phyloP scores from a whole-genome alignment of 2,113 vertebrate genomes.

The Helogale parvula region DNA sequence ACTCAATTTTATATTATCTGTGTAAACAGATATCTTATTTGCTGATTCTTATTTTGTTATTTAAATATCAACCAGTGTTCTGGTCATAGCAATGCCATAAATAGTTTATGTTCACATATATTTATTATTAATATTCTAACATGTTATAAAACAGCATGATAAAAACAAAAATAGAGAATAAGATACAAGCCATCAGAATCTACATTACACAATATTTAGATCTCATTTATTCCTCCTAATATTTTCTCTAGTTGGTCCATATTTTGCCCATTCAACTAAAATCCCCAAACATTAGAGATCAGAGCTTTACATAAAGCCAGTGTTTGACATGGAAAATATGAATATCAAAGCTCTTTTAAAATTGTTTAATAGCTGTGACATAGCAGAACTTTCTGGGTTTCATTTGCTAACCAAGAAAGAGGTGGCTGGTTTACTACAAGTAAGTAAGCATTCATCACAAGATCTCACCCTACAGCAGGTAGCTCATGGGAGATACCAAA shows the following conservation, averaged over 20 bases:
- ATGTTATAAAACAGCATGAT: background rate
- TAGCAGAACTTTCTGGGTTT: background rate
- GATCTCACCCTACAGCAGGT: background rate
- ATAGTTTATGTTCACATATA: background rate
- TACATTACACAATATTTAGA: background rate
- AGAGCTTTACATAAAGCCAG: background rate
- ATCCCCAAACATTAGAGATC: background rate
- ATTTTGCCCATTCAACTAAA: background rate
- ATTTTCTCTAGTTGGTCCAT: background rate
- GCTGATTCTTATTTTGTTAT: background rate
- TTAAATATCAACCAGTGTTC: background rate
- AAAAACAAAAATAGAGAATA: slow-evolving; percentile 22
- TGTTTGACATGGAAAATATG: background rate
- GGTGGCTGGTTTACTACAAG: background rate
- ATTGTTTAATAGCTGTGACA: background rate
- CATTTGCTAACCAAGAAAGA: background rate
- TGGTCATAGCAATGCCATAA: background rate
- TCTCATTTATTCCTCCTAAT: background rate
- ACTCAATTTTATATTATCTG: background rate
- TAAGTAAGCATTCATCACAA: background rate
- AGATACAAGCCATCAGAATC: background rate
- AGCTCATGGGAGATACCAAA: no score
- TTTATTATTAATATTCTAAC: slow-evolving; percentile 3
- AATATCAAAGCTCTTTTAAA: background rate
- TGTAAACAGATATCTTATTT: slow-evolving; percentile 21